Evolutionary conservation across 1,140 invertebrate species (phyloP), one percentile per base, ranked within the genome.

Genomic region (Vanessa atalanta): DNA sequence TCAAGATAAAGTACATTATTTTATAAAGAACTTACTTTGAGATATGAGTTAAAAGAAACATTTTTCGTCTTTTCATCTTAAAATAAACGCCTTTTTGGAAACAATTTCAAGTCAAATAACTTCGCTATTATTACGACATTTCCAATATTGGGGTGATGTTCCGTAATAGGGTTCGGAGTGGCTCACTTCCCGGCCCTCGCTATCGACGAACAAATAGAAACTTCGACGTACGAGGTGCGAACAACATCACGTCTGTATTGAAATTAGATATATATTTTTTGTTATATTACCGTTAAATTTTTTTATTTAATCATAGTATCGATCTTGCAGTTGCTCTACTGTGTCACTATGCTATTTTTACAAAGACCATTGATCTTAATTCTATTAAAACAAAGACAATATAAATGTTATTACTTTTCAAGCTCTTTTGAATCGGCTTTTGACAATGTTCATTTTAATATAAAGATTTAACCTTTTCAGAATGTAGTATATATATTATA

Each of bases 121-220:
- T 61, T 16, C 57, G 31, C 16, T 61, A 61, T 61, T 61, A 61
- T 61, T 61, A 61, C 57, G 57, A 61, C 16, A 61, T 61, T 61
- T 37, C 31, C 57, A 61, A 61, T 61, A 61, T 61, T 31, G 57
- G 15, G 57, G 57, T 14, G 57, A 16, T 61, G 57, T 61, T 61
- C 23, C 15, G 57, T 61, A 61, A 61, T 61, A 61, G 57, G 57
- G 57, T 61, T 12, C 53, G 20, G 13, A 57, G 53, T 57, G 20
- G 53, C 26, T 61, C 57, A 61, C 57, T 61, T 61, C 57, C 11
- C 55, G 9, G 23, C 55, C 57, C 31, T 37, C 57, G 57, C 11
- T 66, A 43, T 67, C 26, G 26, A 26, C n/a, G 65, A 67, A 55
- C 50, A 55, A 67, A 67, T 67, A 67, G 55, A 67, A 67, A 53